A percentile compares a stretch with the other conserved stretches of the same genome.
phyloP scores from a whole-genome alignment of 2,113 vertebrate genomes.

The Rissa tridactyla region DNA sequence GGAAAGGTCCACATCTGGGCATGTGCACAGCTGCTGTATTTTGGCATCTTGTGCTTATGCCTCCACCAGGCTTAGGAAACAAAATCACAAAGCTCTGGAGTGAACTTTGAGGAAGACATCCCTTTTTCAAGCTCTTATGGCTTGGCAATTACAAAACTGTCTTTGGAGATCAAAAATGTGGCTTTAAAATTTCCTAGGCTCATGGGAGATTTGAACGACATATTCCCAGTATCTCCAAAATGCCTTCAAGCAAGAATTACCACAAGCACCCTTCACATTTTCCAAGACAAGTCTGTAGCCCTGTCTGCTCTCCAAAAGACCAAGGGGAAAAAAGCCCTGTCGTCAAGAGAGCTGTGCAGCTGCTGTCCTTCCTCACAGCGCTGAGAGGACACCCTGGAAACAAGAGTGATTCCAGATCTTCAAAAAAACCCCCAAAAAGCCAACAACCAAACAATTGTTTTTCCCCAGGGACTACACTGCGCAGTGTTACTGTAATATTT shows the following conservation, averaged over 20 bases:
- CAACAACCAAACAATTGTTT: background rate
- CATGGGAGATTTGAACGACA: background rate
- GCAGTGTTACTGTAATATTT: background rate
- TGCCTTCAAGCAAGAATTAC: background rate
- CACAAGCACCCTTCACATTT: background rate
- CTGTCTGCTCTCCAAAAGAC: background rate
- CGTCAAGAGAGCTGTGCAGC: background rate
- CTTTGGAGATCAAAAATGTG: background rate
- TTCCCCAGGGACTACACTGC: background rate
- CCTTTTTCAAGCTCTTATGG: background rate
- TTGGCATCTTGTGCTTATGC: background rate
- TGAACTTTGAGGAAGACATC: background rate
- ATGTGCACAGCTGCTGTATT: background rate
- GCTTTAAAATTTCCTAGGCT: background rate
- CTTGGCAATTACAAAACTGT: background rate
- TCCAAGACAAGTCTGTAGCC: background rate
- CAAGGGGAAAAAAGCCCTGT: fast-evolving
- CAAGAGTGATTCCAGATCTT: background rate
- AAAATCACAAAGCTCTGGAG: background rate
- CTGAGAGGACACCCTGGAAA: background rate
- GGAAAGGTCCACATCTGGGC: background rate
- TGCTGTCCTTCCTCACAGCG: background rate
- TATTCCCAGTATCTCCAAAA: background rate
- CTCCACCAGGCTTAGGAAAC: background rate
- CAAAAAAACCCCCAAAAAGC: background rate